Percentiles rank a stretch among this genome's conserved stretches.
Evolutionary conservation across 2,797 vertebrate species (phyloP).

Genomic region (Nannoperca australis): DNA sequence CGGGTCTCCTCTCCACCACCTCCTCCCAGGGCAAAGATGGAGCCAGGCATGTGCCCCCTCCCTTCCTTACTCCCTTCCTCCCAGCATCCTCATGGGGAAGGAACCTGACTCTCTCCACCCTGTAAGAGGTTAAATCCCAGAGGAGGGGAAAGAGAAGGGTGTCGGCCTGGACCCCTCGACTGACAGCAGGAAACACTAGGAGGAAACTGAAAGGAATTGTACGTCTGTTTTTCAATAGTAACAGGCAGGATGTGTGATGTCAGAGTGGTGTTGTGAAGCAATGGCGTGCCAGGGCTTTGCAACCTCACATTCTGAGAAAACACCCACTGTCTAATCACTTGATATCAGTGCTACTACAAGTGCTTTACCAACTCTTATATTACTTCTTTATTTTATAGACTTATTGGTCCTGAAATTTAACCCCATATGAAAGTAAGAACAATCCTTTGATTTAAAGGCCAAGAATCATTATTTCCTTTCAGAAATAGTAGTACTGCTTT

Average conservation of each 20-base stretch:
- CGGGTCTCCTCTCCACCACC: slow-evolving; percentile 22
- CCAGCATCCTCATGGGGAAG: slow-evolving; percentile 64
- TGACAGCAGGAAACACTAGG: slow-evolving; percentile 70
- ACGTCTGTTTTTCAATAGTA: slow-evolving; percentile 39
- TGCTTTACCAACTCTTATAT: not conserved
- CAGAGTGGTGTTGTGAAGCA: slow-evolving; percentile 21
- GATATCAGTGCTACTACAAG: not conserved
- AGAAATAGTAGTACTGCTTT: not conserved
- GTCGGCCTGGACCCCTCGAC: slow-evolving; percentile 39
- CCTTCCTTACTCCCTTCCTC: slow-evolving; percentile 6
- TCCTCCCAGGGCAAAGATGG: slow-evolving; percentile 34
- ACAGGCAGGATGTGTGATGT: slow-evolving; percentile 65
- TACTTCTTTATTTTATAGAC: not conserved
- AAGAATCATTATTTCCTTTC: not conserved
- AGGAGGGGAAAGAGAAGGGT: slow-evolving; percentile 40
- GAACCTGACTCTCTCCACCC: slow-evolving; percentile 69
- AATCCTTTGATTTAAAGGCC: not conserved
- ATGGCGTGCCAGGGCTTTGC: slow-evolving; percentile 31
- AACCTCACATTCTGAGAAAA: slow-evolving; percentile 35
- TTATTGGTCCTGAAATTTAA: not conserved
- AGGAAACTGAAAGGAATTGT: slow-evolving; percentile 64
- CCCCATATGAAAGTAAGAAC: not conserved
- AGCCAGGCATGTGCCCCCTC: not conserved
- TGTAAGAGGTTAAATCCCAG: slow-evolving; percentile 53
- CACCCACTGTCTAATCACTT: slow-evolving; percentile 3